These are phyloP conservation scores for Hypercompe scribonia DNA, from an alignment of 2,888 invertebrate species.

Conservation along the genomic window DNA sequence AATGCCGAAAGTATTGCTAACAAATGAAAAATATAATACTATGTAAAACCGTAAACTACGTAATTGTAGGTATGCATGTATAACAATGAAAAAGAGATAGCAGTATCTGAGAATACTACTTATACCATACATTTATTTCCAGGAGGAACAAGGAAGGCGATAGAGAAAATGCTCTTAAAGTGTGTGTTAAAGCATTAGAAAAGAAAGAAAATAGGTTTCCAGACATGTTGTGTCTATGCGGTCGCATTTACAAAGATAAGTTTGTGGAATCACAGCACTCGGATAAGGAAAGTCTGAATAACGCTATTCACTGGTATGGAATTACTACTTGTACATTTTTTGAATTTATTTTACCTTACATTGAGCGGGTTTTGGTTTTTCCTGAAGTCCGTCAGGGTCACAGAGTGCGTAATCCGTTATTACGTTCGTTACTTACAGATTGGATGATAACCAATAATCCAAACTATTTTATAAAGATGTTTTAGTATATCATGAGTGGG, in stretches of 20 bases:
- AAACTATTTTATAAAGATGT: too few species aligned
- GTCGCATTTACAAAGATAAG: conserved; percentile 98
- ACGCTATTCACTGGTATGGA: conserved; percentile 96
- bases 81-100: neutral
- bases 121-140: conserved; percentile 35
- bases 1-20: neutral
- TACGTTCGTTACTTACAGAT: neutral
- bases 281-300: conserved; percentile 94
- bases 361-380: neutral
- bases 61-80: neutral
- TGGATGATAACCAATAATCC: too few species aligned
- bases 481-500: too few species aligned
- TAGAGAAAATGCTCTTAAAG: conserved; percentile 96
- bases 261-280: conserved; percentile 98
- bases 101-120: neutral
- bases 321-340: conserved; percentile 1
- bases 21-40: neutral
- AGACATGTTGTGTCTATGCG: conserved; percentile 98
- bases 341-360: neutral
- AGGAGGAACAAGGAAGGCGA: conserved; percentile 98
- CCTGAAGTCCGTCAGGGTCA: neutral
- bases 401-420: neutral
- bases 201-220: conserved; percentile 98
- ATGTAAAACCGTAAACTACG: neutral
- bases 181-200: conserved; percentile 96